phyloP scores from a whole-genome alignment of 2,797 vertebrate genomes.

The Sebastes matsubarae region DNA sequence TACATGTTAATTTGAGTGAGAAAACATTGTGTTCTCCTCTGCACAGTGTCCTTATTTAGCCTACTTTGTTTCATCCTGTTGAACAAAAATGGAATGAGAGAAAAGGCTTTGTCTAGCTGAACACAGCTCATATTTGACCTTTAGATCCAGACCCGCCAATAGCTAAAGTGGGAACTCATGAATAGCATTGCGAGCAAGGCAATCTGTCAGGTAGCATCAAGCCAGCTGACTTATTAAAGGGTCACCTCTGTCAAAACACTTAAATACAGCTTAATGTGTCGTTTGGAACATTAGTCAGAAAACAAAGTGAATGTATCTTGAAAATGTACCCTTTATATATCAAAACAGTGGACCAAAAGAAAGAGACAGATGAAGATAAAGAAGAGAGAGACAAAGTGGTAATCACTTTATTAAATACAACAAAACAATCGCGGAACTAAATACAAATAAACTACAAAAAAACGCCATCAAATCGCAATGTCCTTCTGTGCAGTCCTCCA shows the following conservation, averaged over 20 bases:
- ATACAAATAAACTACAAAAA: conserved; percentile 54
- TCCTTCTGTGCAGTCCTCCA: conserved; percentile 50
- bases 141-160: conserved; percentile 60
- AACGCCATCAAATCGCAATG: conserved; percentile 42
- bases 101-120: conserved; percentile 21
- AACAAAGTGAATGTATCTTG: conserved; percentile 30
- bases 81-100: conserved; percentile 38
- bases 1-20: neutral
- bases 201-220: conserved; percentile 64
- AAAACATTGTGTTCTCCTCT: neutral
- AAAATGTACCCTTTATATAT: conserved; percentile 19
- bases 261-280: conserved; percentile 54
- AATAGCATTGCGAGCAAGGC: conserved; percentile 58
- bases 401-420: conserved; percentile 49
- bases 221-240: conserved; percentile 65
- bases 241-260: conserved; percentile 65
- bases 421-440: conserved; percentile 45
- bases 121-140: conserved; percentile 67
- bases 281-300: conserved; percentile 35
- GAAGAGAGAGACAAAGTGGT: neutral
- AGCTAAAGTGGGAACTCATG: conserved; percentile 64
- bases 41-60: conserved; percentile 23
- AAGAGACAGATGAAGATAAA: neutral
- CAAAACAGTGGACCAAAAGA: neutral
- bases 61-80: conserved; percentile 26